These are phyloP conservation scores for Campoplex capitator DNA, from an alignment of 2,888 invertebrate species.

Conservation along the genomic window DNA sequence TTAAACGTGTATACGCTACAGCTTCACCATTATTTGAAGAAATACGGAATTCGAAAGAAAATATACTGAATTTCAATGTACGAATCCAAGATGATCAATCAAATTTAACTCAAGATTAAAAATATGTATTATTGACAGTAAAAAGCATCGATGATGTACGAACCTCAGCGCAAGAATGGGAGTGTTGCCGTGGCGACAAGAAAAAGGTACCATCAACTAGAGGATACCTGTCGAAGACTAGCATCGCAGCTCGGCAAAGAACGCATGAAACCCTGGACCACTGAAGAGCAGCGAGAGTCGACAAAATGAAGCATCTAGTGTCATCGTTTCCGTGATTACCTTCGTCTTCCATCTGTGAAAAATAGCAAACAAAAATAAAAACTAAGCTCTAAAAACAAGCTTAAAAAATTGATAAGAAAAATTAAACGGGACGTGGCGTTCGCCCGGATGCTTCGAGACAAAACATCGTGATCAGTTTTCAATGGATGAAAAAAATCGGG, in stretches of 20 bases:
- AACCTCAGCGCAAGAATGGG: constrained; percentile 94
- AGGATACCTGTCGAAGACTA: constrained; percentile 98
- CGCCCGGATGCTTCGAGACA: background rate
- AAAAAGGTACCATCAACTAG: constrained; percentile 99
- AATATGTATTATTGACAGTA: background rate
- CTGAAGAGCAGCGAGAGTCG: constrained; percentile 96
- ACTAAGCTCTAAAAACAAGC: background rate
- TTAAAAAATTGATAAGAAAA: background rate
- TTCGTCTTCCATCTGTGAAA: constrained; percentile 96
- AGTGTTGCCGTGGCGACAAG: constrained; percentile 96
- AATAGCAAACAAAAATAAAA: background rate
- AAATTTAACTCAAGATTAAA: background rate
- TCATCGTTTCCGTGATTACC: constrained; percentile 99
- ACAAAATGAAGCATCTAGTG: constrained; percentile 97
- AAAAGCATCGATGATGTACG: constrained; percentile 73
- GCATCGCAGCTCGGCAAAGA: constrained; percentile 94
- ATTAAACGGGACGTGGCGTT: too few relatives aligned
- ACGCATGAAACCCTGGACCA: constrained; percentile 94
- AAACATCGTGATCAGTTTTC: background rate
- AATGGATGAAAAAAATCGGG: background rate
- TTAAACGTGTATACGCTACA: background rate
- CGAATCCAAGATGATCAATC: background rate
- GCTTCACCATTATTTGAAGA: background rate
- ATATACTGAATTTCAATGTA: background rate
- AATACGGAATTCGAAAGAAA: background rate